Evolutionary conservation across 2,113 vertebrate genomes (phyloP), one percentile per base, ranked within the genome.

Genomic region (Cynoglossus semilaevis): DNA sequence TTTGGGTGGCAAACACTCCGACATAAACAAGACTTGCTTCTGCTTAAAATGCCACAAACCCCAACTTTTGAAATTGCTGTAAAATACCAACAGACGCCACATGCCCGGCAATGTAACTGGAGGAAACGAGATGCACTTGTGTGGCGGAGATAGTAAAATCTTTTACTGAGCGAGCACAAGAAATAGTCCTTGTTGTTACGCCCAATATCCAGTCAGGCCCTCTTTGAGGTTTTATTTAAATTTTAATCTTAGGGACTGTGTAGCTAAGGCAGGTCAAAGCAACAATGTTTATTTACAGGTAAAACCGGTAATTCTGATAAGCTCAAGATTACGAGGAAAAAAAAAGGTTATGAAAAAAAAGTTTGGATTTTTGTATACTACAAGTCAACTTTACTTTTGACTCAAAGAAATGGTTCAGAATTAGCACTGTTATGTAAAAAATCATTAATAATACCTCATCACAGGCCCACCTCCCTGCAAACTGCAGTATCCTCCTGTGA

Each of bases 71-170:
- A 81, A 75, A 76, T 52, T 67, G 69, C 60, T 61, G 70, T 79
- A 71, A 80, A 81, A 81, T 67, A 63, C 72, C 58, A 77, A 79
- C 77, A 81, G 79, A 82, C 73, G 72, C 68, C 63, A 74, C 51
- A 65, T 54, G 57, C 62, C 69, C 35, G 17, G 61, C 47, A 36
- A 60, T 49, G 70, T 51, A 62, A 82, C 62, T 18, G 10, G 58
- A 77, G 73, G 79, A 75, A 67, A 84, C 73, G 57, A 60, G 72
- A 77, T 48, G 58, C 45, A 43, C 48, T 67, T 74, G 50, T 69
- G 47, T 18, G 45, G 57, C 48, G 51, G 44, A 58, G 83, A 60
- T 40, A 66, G 67, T 61, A 48, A 52, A 71, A 59, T 64, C 17
- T 61, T 16, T 59, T 50, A 40, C 52, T 37, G 43, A 72, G 71